Conservation (phyloP, 2,113 vertebrate species). For the Salminus brasiliensis region DNA sequence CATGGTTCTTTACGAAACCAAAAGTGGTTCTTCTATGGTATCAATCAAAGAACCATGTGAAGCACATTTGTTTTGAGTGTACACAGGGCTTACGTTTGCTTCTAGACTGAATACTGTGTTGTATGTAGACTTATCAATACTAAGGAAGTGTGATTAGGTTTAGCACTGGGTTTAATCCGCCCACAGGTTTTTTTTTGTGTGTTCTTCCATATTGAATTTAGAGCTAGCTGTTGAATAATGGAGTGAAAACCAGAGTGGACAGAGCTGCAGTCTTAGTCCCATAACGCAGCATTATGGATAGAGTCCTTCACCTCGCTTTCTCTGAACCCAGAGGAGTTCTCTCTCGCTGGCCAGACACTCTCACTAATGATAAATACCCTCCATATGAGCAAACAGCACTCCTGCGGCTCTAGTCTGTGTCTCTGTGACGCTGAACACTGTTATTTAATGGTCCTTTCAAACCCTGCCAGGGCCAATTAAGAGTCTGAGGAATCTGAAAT, state of each 20-base stretch:
- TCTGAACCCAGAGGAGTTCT: conserved; percentile 29
- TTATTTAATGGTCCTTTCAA: conserved; percentile 40
- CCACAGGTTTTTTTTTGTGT: no score
- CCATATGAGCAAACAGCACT: conserved; percentile 41
- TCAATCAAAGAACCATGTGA: no score
- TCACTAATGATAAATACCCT: conserved; percentile 48
- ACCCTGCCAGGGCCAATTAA: conserved; percentile 51
- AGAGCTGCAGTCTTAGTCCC: background rate
- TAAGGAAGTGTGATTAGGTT: background rate
- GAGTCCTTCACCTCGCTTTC: background rate
- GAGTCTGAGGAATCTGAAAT: conserved; percentile 30
- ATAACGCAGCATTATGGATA: background rate
- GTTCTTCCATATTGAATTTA: background rate
- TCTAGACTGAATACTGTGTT: background rate
- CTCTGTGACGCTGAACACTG: conserved; percentile 34
- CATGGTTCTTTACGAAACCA: no score
- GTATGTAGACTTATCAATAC: background rate
- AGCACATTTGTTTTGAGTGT: no score
- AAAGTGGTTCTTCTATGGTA: no score
- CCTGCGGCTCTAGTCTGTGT: conserved; percentile 34
- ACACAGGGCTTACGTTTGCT: no score
- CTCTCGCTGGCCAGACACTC: conserved; percentile 28
- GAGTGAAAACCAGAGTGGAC: background rate
- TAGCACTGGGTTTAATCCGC: background rate
- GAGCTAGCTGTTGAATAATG: conserved; percentile 1